Evolutionary conservation across 2,797 vertebrate species (phyloP), one percentile per base, ranked within the genome.

Genomic region (Scarus forsteni): DNA sequence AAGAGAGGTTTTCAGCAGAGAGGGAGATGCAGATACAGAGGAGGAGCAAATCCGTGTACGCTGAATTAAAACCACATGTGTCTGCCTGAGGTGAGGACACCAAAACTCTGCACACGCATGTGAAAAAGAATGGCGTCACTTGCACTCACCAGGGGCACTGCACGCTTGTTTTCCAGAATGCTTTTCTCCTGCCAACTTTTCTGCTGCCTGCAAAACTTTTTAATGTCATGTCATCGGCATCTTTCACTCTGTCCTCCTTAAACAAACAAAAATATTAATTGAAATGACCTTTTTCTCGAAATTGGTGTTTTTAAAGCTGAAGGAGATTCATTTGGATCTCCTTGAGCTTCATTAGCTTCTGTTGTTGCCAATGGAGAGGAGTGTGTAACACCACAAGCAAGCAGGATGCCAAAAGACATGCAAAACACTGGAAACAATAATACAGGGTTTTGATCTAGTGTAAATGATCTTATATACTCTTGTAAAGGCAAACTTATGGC

Each of bases 61-160:
- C 63, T 35, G 79, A 79, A 93, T 93, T 93, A 74, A 88, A 93
- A 93, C 84, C 92, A 93, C 86, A 92, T 94, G 92, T 89, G 85
- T 88, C 65, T 70, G 89, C 88, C 88, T 73, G 89, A 91, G 89
- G 88, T 91, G 90, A 92, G 88, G 88, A 92, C 87, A 70, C 80
- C 40, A 39, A 81, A 77, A 62, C 46, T 49, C 69, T 81, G 60
- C 69, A 14, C 79, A 75, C 85, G 80, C 80, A 87, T 77, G 81
- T 65, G 5, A 89, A 76, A 79, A 90, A 86, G 45, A 80, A 89
- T 89, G 86, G 73, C 88, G 65, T 92, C 88, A 89, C 85, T 89
- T 81, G 42, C 83, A 78, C 81, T 75, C 85, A 87, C 85, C 75
- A 45, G 81, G 83, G 88, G 80, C 79, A 58, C 77, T 36, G 34